phyloP scores from a whole-genome alignment of 1,140 invertebrate species.

The Apis cerana region DNA sequence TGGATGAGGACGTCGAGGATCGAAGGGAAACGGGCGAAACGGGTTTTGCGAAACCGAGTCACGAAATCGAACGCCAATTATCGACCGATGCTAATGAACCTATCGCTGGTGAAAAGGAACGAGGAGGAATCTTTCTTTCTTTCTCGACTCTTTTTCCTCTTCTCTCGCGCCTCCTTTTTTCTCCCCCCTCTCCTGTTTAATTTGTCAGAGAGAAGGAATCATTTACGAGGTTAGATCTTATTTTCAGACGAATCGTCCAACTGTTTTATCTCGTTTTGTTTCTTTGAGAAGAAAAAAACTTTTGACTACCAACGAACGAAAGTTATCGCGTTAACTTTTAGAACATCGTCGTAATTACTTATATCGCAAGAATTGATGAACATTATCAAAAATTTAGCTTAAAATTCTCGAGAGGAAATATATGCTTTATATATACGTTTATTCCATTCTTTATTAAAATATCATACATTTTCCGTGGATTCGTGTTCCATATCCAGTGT shows the following conservation, averaged over 20 bases:
- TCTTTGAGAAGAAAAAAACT: too few species aligned
- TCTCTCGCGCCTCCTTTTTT: background rate
- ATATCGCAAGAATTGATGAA: too few species aligned
- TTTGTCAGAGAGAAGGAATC: background rate
- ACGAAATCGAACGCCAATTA: conserved; percentile 47
- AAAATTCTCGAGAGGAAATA: too few species aligned
- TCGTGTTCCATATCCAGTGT: too few species aligned
- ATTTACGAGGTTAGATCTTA: background rate
- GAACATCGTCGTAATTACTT: too few species aligned
- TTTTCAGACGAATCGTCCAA: background rate
- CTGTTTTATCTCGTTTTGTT: too few species aligned
- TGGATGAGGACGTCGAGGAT: conserved; percentile 34
- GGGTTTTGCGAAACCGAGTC: conserved; percentile 48
- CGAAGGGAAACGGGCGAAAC: background rate
- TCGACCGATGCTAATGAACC: conserved; percentile 47
- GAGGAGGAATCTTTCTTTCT: conserved; percentile 22
- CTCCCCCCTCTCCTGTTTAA: background rate
- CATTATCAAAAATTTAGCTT: too few species aligned
- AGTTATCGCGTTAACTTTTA: too few species aligned
- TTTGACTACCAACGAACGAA: too few species aligned
- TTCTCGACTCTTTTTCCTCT: background rate
- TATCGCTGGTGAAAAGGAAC: conserved; percentile 32
- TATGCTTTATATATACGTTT: too few species aligned
- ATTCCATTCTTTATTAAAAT: too few species aligned
- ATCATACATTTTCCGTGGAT: too few species aligned